Conservation (phyloP, 2,888 invertebrate genomes). For the Agonopterix arenella region DNA sequence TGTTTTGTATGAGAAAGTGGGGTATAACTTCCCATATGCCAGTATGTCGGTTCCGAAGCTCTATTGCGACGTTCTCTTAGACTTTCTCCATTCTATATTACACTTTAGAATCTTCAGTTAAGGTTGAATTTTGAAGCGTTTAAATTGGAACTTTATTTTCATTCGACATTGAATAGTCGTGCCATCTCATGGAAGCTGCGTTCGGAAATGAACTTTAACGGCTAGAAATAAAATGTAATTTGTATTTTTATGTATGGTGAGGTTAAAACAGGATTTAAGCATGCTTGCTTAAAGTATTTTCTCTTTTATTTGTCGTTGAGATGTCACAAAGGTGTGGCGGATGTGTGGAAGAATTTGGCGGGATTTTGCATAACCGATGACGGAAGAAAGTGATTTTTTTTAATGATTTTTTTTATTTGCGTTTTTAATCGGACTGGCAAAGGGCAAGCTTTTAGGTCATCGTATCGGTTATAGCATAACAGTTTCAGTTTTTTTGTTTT, state of each 20-base stretch:
- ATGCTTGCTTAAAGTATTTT: conserved; percentile 21
- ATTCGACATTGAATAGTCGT: conserved; percentile 12
- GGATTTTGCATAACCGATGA: conserved; percentile 12
- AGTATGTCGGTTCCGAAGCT: conserved; percentile 12
- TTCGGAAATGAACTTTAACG: conserved; percentile 17
- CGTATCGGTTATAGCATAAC: too few relatives aligned
- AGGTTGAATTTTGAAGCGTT: conserved; percentile 10
- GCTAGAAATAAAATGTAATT: conserved; percentile 12
- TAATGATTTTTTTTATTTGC: conserved; percentile 9
- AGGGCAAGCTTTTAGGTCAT: too few relatives aligned
- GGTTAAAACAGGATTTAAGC: conserved; percentile 28
- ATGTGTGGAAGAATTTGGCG: conserved; percentile 12
- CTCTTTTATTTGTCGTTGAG: conserved; percentile 30
- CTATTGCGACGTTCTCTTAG: conserved; percentile 8
- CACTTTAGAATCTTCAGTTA: conserved; percentile 5
- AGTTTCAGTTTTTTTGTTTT: too few relatives aligned
- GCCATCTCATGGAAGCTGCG: conserved; percentile 9
- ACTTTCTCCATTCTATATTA: not conserved
- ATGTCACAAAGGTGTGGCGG: conserved; percentile 18
- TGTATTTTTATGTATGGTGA: not conserved
- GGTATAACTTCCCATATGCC: conserved; percentile 42
- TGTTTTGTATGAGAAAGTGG: conserved; percentile 44
- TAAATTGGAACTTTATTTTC: conserved; percentile 17
- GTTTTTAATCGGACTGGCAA: not conserved
- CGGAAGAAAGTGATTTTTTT: conserved; percentile 7